A percentile compares a stretch with the other conserved stretches of the same genome.
Conservation (phyloP, 2,797 vertebrate species). For the Dromococcyx pavoninus region DNA sequence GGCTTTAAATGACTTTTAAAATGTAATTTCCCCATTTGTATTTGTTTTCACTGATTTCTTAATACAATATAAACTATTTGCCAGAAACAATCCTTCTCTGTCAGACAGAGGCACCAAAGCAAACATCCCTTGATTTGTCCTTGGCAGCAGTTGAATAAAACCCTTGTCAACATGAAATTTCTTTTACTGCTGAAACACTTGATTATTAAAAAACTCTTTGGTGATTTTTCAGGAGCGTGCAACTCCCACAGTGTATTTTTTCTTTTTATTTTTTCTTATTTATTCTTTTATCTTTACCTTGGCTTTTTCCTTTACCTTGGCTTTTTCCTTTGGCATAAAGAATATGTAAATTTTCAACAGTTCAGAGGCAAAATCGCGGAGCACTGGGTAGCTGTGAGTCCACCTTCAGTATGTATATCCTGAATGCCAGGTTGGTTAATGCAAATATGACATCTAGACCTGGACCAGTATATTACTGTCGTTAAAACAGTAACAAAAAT, state of each 20-base stretch:
- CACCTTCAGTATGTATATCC: background rate
- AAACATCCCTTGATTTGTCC: conserved; percentile 35
- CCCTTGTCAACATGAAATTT: conserved; percentile 18
- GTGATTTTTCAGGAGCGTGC: conserved; percentile 12
- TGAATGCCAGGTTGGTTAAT: background rate
- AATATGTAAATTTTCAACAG: background rate
- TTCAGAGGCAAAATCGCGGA: background rate
- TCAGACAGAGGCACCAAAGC: conserved; percentile 40
- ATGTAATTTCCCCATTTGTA: conserved; percentile 29
- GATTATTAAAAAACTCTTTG: conserved; percentile 42
- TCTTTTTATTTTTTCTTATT: background rate
- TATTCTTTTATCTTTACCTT: too few relatives aligned
- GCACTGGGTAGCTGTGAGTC: background rate
- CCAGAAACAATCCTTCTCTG: conserved; percentile 3
- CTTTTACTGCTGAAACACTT: conserved; percentile 40
- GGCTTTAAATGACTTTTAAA: conserved; percentile 23
- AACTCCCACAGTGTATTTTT: background rate
- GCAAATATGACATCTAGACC: background rate
- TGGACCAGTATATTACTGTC: background rate
- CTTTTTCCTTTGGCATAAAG: background rate
- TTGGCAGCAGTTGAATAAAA: conserved; percentile 36
- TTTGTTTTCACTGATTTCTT: conserved; percentile 47
- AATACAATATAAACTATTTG: background rate
- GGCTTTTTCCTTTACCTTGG: background rate
- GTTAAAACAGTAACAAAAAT: background rate